Base-by-base conservation (phyloP, 2,113 vertebrate genomes). In the Micromys minutus region DNA sequence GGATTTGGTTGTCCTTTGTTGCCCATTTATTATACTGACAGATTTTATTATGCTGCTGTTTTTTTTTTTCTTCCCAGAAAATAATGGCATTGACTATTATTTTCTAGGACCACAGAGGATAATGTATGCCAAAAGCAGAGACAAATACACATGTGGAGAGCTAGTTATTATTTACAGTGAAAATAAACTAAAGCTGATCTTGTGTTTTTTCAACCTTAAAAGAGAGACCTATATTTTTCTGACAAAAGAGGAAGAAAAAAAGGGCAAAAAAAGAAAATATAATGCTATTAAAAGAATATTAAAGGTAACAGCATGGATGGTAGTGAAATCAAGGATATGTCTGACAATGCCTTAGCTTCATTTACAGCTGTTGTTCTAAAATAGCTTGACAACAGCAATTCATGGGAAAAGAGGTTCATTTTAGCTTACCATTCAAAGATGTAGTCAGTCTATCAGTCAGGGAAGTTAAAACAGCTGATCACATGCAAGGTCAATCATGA, bases 101-200 rank as follows among this genome's bases (percentile, higher is more conserved):
- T 97, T 98, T 95, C 94, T 72, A 95, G 91, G 63, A 96, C 61
- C 29, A 17, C 22, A 81, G 97, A 94, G 0, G 0, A 85, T 97
- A 95, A 91, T 69, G 79, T 81, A 97, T 97, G 89, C 93, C 77
- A 50, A 94, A 95, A 96, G 67, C 80, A 96, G 83, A 98, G 24
- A 65, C 47, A 80, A 89, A 90, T 80, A 75, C 45, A 50, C 74
- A 77, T 87, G 90, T 75, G 63, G 97, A 95, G n/a, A 0, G 79
- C 84, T 77, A 95, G 95, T 97, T 97, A 96, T 94, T 98, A 97
- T 98, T 98, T 98, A 97, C 93, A 72, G 47, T 96, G 94, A 94
- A 87, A 94, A 92, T 97, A 97, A 98, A 97, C 96, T 92, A 71
- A 94, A 95, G 74, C 94, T 96, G 96, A 96, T 96, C 97, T 96